These are phyloP conservation scores for Drosophila mayri DNA, from an alignment of 1,140 invertebrate genomes.

Conservation along the genomic window DNA sequence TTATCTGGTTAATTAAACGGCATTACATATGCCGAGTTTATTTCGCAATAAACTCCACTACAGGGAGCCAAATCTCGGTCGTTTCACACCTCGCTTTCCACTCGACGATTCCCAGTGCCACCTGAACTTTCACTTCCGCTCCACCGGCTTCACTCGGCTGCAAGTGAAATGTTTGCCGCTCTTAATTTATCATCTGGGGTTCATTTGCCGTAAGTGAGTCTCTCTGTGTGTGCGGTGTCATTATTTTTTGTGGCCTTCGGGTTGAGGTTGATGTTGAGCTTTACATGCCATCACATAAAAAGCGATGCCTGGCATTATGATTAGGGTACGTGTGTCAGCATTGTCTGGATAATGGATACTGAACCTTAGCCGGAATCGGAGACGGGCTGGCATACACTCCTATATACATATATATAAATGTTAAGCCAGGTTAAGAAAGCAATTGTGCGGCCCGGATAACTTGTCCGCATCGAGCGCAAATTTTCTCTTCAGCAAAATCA, in stretches of 20 bases:
- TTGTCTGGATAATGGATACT: constrained; percentile 56
- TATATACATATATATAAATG: constrained; percentile 16
- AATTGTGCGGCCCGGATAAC: constrained; percentile 11
- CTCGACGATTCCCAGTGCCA: constrained; percentile 9
- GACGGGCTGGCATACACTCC: background rate
- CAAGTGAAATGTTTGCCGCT: constrained; percentile 55
- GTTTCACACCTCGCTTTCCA: constrained; percentile 53
- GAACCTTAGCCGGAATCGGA: constrained; percentile 10
- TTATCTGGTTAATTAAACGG: constrained; percentile 71
- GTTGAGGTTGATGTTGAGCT: constrained; percentile 40
- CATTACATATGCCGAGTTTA: constrained; percentile 51
- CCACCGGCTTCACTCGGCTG: constrained; percentile 26
- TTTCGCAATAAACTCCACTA: constrained; percentile 24
- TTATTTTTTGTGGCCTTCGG: constrained; percentile 70
- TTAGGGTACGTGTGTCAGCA: constrained; percentile 62
- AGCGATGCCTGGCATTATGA: constrained; percentile 69
- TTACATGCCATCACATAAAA: constrained; percentile 68
- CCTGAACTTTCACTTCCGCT: constrained; percentile 42
- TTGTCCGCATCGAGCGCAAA: constrained; percentile 21
- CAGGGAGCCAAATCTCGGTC: constrained; percentile 30
- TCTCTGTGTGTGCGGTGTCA: constrained; percentile 36
- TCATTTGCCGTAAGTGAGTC: constrained; percentile 64
- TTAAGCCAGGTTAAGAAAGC: constrained; percentile 46
- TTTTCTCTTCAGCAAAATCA: constrained; percentile 29
- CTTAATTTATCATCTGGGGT: constrained; percentile 80